A percentile compares a stretch with the other conserved stretches of the same genome.
These are phyloP conservation scores for Ginglymostoma cirratum DNA, from an alignment of 2,113 vertebrate species.

Conservation along the genomic window DNA sequence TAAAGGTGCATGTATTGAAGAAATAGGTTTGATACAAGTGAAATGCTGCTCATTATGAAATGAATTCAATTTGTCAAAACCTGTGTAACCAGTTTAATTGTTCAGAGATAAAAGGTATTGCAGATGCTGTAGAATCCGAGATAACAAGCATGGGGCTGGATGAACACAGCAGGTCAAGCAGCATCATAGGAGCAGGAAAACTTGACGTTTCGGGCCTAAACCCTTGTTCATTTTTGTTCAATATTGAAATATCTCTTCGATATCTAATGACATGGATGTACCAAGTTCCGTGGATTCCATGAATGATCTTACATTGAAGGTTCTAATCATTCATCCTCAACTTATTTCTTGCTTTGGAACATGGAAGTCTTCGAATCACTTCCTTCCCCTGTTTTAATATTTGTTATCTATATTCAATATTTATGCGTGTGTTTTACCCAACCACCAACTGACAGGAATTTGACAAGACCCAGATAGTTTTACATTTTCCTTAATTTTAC, in stretches of 20 bases:
- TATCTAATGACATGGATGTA: neutral
- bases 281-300: neutral
- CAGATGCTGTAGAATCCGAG: too few species aligned
- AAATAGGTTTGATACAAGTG: neutral
- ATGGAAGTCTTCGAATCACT: neutral
- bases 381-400: neutral
- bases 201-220: too few species aligned
- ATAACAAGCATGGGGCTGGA: too few species aligned
- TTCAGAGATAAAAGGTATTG: too few species aligned
- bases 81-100: too few species aligned
- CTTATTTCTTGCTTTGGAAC: neutral
- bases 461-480: neutral
- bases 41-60: neutral
- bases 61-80: neutral
- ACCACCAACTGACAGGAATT: neutral
- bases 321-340: neutral
- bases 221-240: neutral
- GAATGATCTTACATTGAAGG: neutral
- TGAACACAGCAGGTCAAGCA: too few species aligned
- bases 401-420: neutral
- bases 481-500: too few species aligned
- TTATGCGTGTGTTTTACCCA: neutral
- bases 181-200: too few species aligned
- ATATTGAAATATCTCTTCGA: neutral
- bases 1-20: too few species aligned